Base-by-base conservation (phyloP, 2,797 vertebrate species). In the Lagocephalus sceleratus region DNA sequence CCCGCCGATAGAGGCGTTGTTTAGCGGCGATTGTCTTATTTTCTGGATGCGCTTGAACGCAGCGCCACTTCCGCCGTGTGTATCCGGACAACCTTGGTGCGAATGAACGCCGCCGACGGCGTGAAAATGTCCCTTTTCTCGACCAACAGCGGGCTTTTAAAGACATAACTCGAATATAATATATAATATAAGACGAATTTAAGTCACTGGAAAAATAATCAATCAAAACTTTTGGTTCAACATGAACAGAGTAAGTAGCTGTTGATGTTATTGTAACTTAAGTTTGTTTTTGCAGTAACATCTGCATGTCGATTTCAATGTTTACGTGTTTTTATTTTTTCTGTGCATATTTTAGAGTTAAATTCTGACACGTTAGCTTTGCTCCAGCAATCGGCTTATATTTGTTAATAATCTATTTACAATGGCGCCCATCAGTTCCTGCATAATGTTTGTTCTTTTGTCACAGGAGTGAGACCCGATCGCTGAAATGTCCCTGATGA, bases 401-500 rank as follows among this genome's bases (percentile, higher is more conserved):
- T 9, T 29, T 9, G 11, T 29, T 29, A 29, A 26, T 8, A 26
- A 26, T 3, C 11, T 14, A 35, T 35, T 35, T 1, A 35, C 14
- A 14, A 35, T 35, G 12, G 12, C 32, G 14, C 8, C 3, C 2
- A 35, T 12, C 32, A 35, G 5, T 35, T 5, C 32, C 12, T 12
- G 0, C 20, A 0, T 15, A 6, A 1, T 5, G 15, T 12, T 42
- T 42, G 11, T 51, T 49, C 20, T 26, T 54, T 6, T 73, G 12
- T 50, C 19, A 29, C 73, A 75, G 60, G 50, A 66, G 61, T 71
- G 58, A 75, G 29, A 39, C 35, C 1, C 44, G n/a, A 4, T 15
- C 16, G 0, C 47, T 52, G 53, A 75, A 35, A 87, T 87, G 87
- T 80, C 66, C 16, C 44, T 82, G 23, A 42, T 1, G 1, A 81